These are phyloP conservation scores for Tridacna crocea DNA, from an alignment of 2,888 invertebrate genomes.

Conservation along the genomic window DNA sequence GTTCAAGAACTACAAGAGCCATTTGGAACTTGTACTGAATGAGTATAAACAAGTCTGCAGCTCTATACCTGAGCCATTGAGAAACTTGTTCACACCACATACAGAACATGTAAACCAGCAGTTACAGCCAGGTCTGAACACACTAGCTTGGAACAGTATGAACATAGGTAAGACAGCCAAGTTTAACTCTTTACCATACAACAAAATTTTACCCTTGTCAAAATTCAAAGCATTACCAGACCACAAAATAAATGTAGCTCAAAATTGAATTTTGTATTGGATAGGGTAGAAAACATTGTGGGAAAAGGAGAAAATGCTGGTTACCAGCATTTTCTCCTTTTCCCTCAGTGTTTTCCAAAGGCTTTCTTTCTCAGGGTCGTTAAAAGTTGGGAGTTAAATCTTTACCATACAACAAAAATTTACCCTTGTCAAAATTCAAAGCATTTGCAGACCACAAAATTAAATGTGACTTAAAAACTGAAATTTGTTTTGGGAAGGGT, in stretches of 20 bases:
- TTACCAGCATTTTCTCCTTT: background rate
- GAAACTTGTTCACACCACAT: conserved; percentile 79
- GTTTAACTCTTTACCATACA: background rate
- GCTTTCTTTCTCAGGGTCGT: too few relatives aligned
- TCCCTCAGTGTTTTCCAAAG: background rate
- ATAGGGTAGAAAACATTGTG: background rate
- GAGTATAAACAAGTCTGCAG: conserved; percentile 77
- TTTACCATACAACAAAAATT: too few relatives aligned
- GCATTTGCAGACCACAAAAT: too few relatives aligned
- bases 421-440: too few relatives aligned
- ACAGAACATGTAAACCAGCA: conserved; percentile 78
- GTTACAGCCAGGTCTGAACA: conserved; percentile 82
- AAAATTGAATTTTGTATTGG: too few relatives aligned
- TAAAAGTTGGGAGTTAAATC: too few relatives aligned
- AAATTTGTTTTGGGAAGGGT: too few relatives aligned
- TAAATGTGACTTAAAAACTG: too few relatives aligned
- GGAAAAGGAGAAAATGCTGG: background rate
- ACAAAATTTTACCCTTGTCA: too few relatives aligned
- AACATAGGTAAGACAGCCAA: conserved; percentile 80
- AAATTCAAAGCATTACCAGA: too few relatives aligned
- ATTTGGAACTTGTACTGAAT: conserved; percentile 81
- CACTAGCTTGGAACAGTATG: conserved; percentile 84
- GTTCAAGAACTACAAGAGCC: conserved; percentile 83
- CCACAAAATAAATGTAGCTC: too few relatives aligned
- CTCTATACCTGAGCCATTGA: conserved; percentile 79